phyloP scores from a whole-genome alignment of 2,888 invertebrate species.

The Danaus chrysippus region DNA sequence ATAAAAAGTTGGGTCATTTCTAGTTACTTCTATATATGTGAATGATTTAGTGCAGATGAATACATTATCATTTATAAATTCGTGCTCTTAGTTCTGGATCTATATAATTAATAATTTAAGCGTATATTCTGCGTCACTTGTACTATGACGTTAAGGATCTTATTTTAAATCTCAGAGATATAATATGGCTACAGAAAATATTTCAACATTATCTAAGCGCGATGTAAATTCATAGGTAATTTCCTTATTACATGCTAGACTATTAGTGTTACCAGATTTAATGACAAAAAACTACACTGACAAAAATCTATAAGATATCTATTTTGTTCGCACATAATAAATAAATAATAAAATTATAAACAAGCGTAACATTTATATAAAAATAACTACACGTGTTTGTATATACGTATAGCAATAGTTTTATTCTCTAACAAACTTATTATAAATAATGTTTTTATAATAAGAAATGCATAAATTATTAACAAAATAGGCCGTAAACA shows the following conservation, averaged over 20 bases:
- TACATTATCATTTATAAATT: conserved; percentile 16
- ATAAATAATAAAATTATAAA: not conserved
- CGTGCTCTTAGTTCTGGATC: conserved; percentile 17
- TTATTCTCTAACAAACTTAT: not conserved
- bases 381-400: not conserved
- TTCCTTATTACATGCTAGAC: no score
- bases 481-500: not conserved
- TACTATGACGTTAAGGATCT: no score
- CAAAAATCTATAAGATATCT: no score
- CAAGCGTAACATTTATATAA: not conserved
- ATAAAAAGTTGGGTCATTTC: conserved; percentile 24
- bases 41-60: conserved; percentile 17
- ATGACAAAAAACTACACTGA: no score
- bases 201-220: no score
- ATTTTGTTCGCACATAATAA: no score
- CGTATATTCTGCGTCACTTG: conserved; percentile 5
- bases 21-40: conserved; percentile 5
- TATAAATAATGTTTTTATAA: not conserved
- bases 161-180: no score
- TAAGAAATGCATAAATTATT: conserved; percentile 2
- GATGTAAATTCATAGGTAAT: no score
- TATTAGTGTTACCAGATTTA: no score
- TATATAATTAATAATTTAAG: not conserved
- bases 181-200: no score
- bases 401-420: not conserved